These are phyloP conservation scores for Turritopsis dohrnii DNA, from an alignment of 30 jellyfish, hydroid and myxozoan species.

Conservation along the genomic window DNA sequence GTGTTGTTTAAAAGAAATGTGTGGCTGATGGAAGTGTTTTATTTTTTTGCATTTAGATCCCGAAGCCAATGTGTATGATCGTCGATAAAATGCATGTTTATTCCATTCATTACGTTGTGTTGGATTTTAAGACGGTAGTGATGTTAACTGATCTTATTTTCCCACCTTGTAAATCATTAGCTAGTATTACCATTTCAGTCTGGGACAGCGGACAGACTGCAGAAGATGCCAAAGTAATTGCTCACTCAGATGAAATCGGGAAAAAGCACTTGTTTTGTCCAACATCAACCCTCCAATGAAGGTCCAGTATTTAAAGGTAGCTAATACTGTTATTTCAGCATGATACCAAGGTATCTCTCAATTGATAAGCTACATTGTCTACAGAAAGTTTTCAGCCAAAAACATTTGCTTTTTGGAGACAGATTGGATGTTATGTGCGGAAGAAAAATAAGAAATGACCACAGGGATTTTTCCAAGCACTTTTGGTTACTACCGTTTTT, in stretches of 20 bases:
- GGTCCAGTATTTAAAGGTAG: constrained; percentile 62
- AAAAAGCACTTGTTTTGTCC: constrained; percentile 52
- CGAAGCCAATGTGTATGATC: constrained; percentile 58
- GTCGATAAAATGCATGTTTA: constrained; percentile 87
- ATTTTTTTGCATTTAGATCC: constrained; percentile 27
- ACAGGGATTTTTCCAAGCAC: too few species aligned
- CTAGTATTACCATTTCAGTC: constrained; percentile 47
- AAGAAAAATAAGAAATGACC: too few species aligned
- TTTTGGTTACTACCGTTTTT: too few species aligned
- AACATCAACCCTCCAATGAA: constrained; percentile 50
- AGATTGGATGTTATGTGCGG: too few species aligned
- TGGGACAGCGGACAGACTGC: constrained; percentile 63
- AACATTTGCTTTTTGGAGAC: too few species aligned
- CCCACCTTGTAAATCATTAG: constrained; percentile 71
- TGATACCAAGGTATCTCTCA: too few species aligned
- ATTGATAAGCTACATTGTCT: too few species aligned
- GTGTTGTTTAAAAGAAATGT: too few species aligned
- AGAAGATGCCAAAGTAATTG: constrained; percentile 57
- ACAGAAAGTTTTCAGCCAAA: too few species aligned
- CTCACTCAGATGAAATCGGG: constrained; percentile 49
- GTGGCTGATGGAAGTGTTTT: too few species aligned
- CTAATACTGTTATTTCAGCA: too few species aligned
- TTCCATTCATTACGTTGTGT: constrained; percentile 66
- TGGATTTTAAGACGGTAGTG: constrained; percentile 62
- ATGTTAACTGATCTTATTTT: constrained; percentile 61